Conservation (phyloP, 2,888 invertebrate species). For the Anorthoa munda region DNA sequence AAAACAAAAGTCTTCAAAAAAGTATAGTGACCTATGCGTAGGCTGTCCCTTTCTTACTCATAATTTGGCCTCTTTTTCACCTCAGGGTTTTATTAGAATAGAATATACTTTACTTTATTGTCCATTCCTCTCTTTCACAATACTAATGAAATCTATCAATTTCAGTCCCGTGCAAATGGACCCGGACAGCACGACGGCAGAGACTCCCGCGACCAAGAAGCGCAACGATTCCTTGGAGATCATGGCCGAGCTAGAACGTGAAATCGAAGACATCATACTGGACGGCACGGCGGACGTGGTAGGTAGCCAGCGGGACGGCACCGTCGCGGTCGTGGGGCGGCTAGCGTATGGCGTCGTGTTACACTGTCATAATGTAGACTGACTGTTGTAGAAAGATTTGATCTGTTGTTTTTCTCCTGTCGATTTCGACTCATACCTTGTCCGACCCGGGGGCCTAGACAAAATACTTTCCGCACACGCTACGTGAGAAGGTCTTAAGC, state of each 20-base stretch:
- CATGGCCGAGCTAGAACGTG: conserved; percentile 94
- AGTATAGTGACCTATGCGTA: no score
- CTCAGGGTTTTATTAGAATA: no score
- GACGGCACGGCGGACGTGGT: conserved; percentile 92
- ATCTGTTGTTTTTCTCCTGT: neutral
- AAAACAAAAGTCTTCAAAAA: no score
- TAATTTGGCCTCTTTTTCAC: no score
- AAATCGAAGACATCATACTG: conserved; percentile 95
- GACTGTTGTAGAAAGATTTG: no score
- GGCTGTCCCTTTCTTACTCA: no score
- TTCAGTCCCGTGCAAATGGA: conserved; percentile 2
- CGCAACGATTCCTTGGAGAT: conserved; percentile 81
- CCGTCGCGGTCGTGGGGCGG: neutral
- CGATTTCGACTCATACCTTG: neutral
- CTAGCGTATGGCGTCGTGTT: neutral
- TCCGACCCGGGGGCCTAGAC: neutral
- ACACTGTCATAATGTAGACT: neutral
- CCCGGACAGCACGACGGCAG: conserved; percentile 21
- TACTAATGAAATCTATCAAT: neutral
- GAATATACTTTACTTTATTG: no score
- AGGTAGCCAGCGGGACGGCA: conserved; percentile 39
- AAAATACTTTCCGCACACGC: no score
- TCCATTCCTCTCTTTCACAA: neutral
- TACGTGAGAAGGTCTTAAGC: no score
- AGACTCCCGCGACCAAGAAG: conserved; percentile 49